Evolutionary conservation across 2,113 vertebrate species (phyloP).

Genomic region (Pseudopipra pipra): DNA sequence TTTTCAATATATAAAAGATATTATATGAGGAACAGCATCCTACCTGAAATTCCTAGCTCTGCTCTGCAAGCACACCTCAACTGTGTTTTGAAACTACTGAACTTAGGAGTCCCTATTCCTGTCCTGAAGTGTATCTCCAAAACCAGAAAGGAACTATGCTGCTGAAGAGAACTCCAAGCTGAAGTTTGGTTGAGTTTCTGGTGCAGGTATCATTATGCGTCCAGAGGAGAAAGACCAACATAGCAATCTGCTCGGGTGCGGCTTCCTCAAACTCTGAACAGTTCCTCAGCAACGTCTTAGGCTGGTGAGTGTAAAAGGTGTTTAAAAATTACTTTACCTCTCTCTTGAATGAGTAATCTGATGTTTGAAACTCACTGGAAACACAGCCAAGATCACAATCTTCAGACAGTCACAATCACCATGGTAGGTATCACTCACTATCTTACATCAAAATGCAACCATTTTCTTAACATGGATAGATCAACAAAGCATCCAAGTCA

Average conservation of each 20-base stretch:
- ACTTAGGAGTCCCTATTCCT: not conserved
- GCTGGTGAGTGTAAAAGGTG: not conserved
- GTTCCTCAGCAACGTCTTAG: not conserved
- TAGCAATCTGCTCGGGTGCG: not conserved
- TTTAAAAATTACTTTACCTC: not conserved
- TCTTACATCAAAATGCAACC: not conserved
- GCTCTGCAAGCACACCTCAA: not conserved
- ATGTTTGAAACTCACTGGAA: slow-evolving; percentile 5
- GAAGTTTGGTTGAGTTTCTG: not conserved
- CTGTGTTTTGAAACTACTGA: not conserved
- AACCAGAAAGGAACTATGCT: not conserved
- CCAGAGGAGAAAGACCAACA: not conserved
- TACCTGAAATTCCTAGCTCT: not conserved
- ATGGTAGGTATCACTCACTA: not conserved
- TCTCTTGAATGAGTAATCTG: not conserved
- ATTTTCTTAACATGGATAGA: not conserved
- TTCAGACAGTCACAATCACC: not conserved
- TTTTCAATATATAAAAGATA: not conserved
- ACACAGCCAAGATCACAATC: not conserved
- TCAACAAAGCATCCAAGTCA: not conserved
- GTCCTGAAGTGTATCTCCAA: not conserved
- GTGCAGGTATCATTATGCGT: not conserved
- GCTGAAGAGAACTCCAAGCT: not conserved
- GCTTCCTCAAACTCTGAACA: not conserved
- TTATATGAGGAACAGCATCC: not conserved